Evolutionary conservation across 2,888 invertebrate species (phyloP), one percentile per base, ranked within the genome.

Genomic region (Troides aeacus): DNA sequence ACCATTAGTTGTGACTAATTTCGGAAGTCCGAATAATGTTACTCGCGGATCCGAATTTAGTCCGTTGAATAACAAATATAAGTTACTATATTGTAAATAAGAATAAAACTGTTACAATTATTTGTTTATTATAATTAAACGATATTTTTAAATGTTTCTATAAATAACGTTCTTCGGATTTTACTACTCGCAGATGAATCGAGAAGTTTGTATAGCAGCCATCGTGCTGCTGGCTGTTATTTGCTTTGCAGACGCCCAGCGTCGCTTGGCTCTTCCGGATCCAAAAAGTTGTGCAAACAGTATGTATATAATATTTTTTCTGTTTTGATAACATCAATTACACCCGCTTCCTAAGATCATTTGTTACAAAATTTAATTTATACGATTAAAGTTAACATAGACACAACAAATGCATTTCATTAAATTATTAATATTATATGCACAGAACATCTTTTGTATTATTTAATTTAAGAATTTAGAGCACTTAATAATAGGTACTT

Each of bases 241-340:
- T 72, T 93, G 95, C 77, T 85, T 96, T 77, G 95, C 95, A 81
- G 93, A 95, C 81, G 97, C 97, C 71, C 97, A 97, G 88, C 94
- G 97, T 79, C 95, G 97, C 75, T 93, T 97, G 73, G 97, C 97
- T 42, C 93, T 97, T 75, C 97, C 97, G 67, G 97, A 97, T 91
- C 97, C 97, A 58, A 94, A 96, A 84, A 97, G 97, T 90, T 97
- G 97, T 89, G 95, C 96, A 72, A 97, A 97, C 89, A 95, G 97
- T 97, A 94, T 94, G 97, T 95, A 84, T 72, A 58, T 50, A 46
- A 46, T 62, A 39, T 58, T 57, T 59, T 59, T 2, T 15, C 46
- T 46, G 46, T 46, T 2, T 50, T 39, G 10, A 50, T 50, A 50
- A 15, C 17, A 15, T 15, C 10, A 15, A 17, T 0, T 50, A 15